Evolutionary conservation across 2,797 vertebrate species (phyloP).

Genomic region (Streptopelia turtur): DNA sequence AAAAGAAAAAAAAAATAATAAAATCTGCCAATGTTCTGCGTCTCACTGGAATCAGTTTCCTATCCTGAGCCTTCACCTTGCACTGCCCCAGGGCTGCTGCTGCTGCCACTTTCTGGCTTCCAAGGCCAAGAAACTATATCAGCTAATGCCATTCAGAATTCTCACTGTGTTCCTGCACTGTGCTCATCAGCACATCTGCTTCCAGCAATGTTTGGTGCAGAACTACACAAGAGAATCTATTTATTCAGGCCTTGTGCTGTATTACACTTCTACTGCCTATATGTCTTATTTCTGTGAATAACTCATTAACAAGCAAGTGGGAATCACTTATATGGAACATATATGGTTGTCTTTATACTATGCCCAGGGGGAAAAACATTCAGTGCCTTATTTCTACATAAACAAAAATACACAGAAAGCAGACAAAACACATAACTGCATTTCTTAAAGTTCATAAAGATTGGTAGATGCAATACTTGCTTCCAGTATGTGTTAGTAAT

Average conservation of each 20-base stretch:
- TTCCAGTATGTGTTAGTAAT: not conserved
- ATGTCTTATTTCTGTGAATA: not conserved
- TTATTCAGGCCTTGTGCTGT: not conserved
- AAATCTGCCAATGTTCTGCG: not conserved
- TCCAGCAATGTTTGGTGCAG: not conserved
- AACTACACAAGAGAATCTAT: not conserved
- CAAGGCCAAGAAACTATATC: not conserved
- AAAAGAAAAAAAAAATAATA: not conserved
- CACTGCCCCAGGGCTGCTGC: not conserved
- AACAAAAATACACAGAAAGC: not conserved
- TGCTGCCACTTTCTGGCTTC: not conserved
- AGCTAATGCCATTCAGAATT: not conserved
- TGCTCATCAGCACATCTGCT: not conserved
- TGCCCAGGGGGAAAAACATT: not conserved
- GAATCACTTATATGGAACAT: not conserved
- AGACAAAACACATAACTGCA: not conserved
- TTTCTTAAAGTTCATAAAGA: not conserved
- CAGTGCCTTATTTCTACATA: not conserved
- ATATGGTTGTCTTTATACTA: not conserved
- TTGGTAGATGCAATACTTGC: not conserved
- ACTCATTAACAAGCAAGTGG: not conserved
- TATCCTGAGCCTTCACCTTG: not conserved
- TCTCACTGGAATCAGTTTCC: not conserved
- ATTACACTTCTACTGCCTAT: not conserved
- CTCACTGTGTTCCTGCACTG: not conserved